Evolutionary conservation across 2,888 invertebrate genomes (phyloP).

Genomic region (Mantis religiosa): DNA sequence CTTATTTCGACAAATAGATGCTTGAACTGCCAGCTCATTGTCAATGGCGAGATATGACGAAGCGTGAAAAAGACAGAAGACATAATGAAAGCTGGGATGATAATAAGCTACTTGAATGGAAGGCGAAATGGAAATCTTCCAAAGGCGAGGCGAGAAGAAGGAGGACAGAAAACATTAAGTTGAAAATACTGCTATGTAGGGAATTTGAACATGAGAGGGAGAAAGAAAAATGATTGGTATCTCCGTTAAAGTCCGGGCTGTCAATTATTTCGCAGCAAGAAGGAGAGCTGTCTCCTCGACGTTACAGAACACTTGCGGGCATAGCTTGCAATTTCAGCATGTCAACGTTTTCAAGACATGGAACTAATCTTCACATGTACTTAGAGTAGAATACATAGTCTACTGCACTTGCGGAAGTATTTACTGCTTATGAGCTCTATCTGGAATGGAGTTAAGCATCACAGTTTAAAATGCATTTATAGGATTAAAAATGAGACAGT

Average conservation of each 20-base stretch:
- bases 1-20: background rate
- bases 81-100: background rate
- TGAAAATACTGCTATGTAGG: too few relatives aligned
- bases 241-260: background rate
- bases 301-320: too few relatives aligned
- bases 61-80: background rate
- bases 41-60: background rate
- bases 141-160: background rate
- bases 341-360: too few relatives aligned
- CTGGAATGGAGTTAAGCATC: too few relatives aligned
- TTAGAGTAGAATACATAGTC: too few relatives aligned
- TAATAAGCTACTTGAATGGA: background rate
- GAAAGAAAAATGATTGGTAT: background rate
- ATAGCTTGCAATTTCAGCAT: too few relatives aligned
- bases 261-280: background rate
- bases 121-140: background rate
- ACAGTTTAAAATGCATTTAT: too few relatives aligned
- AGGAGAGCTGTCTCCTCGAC: too few relatives aligned
- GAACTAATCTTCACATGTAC: too few relatives aligned
- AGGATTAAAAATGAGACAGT: too few relatives aligned
- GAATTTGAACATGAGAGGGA: background rate
- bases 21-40: background rate
- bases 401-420: too few relatives aligned
- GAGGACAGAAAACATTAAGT: background rate
- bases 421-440: too few relatives aligned